Conservation (phyloP, 2,797 vertebrate species). For the Synanceia verrucosa region DNA sequence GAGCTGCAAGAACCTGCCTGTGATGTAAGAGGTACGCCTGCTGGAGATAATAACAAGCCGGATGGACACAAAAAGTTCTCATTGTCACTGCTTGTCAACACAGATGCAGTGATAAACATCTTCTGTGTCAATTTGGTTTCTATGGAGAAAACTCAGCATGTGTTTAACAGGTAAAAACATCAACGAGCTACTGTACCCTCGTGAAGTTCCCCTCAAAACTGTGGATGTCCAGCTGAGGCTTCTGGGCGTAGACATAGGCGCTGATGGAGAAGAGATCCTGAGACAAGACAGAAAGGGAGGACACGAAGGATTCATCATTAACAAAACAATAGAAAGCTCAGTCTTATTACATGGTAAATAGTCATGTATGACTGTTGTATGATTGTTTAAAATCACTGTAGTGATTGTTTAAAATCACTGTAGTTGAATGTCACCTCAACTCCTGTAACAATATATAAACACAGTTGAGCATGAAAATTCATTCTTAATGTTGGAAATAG, state of each 20-base stretch:
- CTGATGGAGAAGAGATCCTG: slow-evolving; percentile 98
- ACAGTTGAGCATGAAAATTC: neutral
- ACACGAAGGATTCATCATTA: neutral
- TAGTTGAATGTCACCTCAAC: neutral
- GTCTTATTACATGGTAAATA: no score
- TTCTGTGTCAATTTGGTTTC: slow-evolving; percentile 30
- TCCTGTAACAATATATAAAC: neutral
- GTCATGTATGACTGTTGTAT: no score
- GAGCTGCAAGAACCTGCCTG: slow-evolving; percentile 62
- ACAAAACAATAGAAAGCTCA: neutral
- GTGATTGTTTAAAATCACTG: neutral
- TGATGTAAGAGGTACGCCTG: slow-evolving; percentile 73
- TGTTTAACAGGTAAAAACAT: slow-evolving; percentile 56
- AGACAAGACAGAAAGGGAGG: neutral
- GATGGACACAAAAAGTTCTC: slow-evolving; percentile 56
- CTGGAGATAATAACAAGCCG: slow-evolving; percentile 54
- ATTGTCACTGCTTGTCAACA: slow-evolving; percentile 64
- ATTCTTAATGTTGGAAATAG: neutral
- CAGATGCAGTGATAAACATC: slow-evolving; percentile 49
- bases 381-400: no score
- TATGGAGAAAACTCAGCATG: slow-evolving; percentile 42
- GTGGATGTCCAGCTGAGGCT: slow-evolving; percentile 97
- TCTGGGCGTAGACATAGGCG: slow-evolving; percentile 94
- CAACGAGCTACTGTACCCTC: slow-evolving; percentile 83
- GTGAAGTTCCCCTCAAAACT: slow-evolving; percentile 98